phyloP scores from a whole-genome alignment of 2,797 vertebrate genomes.

The Champsocephalus gunnari region DNA sequence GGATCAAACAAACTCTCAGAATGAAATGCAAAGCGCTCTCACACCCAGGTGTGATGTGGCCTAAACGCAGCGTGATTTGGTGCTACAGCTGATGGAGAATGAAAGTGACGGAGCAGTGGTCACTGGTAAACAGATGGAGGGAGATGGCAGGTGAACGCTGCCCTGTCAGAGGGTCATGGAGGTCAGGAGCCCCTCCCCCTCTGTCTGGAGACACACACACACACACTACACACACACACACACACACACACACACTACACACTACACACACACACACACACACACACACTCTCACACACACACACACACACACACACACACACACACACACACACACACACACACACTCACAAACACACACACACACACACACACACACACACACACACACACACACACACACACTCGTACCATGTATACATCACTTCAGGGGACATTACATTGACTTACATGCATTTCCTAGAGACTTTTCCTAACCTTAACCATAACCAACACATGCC shows the following conservation, averaged over 20 bases:
- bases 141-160: conserved; percentile 84
- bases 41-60: conserved; percentile 27
- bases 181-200: conserved; percentile 90
- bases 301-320: neutral
- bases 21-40: conserved; percentile 13
- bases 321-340: neutral
- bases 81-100: conserved; percentile 46
- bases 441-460: too few species aligned
- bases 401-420: neutral
- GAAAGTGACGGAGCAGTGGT: conserved; percentile 49
- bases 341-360: neutral
- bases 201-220: conserved; percentile 45
- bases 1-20: conserved; percentile 1
- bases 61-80: conserved; percentile 32
- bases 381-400: neutral
- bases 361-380: neutral
- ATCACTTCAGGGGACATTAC: too few species aligned
- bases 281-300: too few species aligned
- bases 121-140: conserved; percentile 85
- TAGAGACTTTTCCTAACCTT: too few species aligned
- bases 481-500: too few species aligned
- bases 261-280: too few species aligned
- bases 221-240: neutral
- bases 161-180: conserved; percentile 88
- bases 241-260: neutral